Conservation (phyloP, 2,888 invertebrate genomes). For the Aspidapion aeneum region DNA sequence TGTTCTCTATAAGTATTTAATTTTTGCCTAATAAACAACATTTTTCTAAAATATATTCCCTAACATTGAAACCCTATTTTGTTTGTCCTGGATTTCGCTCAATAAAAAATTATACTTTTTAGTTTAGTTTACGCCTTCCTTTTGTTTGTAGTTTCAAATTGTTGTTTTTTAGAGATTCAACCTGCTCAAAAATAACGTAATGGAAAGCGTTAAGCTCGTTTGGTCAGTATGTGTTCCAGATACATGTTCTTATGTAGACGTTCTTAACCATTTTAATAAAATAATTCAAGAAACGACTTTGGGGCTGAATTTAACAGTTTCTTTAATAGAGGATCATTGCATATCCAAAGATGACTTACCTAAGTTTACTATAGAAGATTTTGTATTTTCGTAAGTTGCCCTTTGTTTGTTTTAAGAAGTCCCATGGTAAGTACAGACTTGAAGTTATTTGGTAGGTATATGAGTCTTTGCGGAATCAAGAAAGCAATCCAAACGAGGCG, state of each 20-base stretch:
- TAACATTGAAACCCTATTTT: no score
- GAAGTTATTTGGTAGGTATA: no score
- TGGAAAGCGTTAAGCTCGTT: conserved; percentile 33
- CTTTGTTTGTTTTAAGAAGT: neutral
- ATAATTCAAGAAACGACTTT: conserved; percentile 34
- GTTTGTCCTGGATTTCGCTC: no score
- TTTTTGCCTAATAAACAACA: no score
- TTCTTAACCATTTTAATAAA: conserved; percentile 39
- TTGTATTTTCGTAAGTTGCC: conserved; percentile 25
- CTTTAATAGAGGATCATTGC: conserved; percentile 36
- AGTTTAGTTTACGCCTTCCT: no score
- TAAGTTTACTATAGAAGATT: conserved; percentile 21
- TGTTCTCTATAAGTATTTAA: no score
- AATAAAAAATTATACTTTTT: no score
- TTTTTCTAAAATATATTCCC: no score
- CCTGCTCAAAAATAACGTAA: conserved; percentile 29
- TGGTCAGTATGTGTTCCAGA: conserved; percentile 48
- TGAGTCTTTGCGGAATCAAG: no score
- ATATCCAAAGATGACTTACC: conserved; percentile 33
- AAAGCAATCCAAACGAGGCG: no score
- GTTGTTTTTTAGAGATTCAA: conserved; percentile 36
- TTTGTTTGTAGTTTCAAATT: no score
- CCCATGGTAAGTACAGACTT: no score
- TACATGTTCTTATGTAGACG: conserved; percentile 42
- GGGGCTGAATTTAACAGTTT: conserved; percentile 36